Evolutionary conservation across 2,113 vertebrate species (phyloP).

Genomic region (Psephotus haematonotus): DNA sequence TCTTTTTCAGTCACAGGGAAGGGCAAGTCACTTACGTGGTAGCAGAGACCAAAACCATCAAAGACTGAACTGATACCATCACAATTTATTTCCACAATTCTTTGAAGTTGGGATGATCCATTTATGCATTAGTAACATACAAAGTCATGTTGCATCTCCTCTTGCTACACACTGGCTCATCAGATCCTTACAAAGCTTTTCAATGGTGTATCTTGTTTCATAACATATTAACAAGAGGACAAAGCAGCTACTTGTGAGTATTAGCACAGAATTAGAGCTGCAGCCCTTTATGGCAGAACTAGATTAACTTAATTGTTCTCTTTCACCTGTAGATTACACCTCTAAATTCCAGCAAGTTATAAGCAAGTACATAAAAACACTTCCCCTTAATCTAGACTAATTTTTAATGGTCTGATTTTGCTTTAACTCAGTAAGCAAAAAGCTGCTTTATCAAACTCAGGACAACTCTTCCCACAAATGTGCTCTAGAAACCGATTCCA

Average conservation of each 20-base stretch:
- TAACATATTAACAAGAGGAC: neutral
- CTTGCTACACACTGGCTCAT: neutral
- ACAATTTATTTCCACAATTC: neutral
- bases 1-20: neutral
- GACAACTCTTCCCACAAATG: neutral
- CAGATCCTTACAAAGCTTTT: neutral
- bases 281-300: neutral
- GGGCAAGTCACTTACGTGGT: neutral
- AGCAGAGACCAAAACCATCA: neutral
- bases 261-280: neutral
- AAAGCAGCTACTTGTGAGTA: neutral
- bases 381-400: neutral
- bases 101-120: neutral
- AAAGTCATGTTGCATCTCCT: neutral
- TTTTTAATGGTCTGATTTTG: neutral
- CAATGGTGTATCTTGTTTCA: neutral
- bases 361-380: neutral
- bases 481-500: neutral
- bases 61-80: neutral
- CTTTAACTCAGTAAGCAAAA: neutral
- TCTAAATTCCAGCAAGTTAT: neutral
- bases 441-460: neutral
- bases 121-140: neutral
- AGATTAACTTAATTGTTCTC: neutral
- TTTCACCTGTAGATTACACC: neutral